Evolutionary conservation across 92 coral and sea anemone genomes (phyloP).

Genomic region (Palythoa grandis): DNA sequence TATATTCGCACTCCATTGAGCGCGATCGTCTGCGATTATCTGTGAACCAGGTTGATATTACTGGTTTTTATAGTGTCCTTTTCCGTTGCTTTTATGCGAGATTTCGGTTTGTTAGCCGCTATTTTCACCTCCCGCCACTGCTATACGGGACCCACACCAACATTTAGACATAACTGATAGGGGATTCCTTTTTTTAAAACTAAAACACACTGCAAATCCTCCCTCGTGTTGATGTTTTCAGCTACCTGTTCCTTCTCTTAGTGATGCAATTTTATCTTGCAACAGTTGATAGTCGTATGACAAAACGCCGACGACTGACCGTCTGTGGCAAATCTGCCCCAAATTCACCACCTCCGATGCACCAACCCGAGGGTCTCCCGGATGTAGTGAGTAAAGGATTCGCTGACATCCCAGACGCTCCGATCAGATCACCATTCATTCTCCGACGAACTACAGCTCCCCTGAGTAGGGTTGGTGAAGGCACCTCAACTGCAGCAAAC

Average conservation of each 20-base stretch:
- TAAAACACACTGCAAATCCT: neutral
- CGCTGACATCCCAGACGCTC: conserved; percentile 66
- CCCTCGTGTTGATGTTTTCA: neutral
- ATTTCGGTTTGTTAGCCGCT: too few relatives aligned
- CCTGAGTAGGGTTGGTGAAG: conserved; percentile 28
- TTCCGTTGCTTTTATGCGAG: too few relatives aligned
- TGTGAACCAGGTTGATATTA: too few relatives aligned
- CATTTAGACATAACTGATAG: too few relatives aligned
- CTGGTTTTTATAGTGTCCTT: too few relatives aligned
- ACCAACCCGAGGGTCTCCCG: conserved; percentile 62
- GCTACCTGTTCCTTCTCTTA: neutral
- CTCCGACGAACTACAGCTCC: conserved; percentile 71
- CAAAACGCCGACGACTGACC: conserved; percentile 63
- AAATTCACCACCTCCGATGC: conserved; percentile 24
- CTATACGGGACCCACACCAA: too few relatives aligned
- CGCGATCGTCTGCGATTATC: too few relatives aligned
- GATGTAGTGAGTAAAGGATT: conserved; percentile 78
- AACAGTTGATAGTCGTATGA: conserved; percentile 39
- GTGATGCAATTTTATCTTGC: neutral
- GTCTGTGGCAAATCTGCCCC: conserved; percentile 59
- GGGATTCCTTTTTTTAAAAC: too few relatives aligned
- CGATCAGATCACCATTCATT: conserved; percentile 71
- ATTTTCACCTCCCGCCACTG: too few relatives aligned
- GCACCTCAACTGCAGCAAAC: neutral
- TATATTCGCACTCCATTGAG: too few relatives aligned